Evolutionary conservation across 2,888 invertebrate species (phyloP), one percentile per base, ranked within the genome.

Genomic region (Apantesis nais): DNA sequence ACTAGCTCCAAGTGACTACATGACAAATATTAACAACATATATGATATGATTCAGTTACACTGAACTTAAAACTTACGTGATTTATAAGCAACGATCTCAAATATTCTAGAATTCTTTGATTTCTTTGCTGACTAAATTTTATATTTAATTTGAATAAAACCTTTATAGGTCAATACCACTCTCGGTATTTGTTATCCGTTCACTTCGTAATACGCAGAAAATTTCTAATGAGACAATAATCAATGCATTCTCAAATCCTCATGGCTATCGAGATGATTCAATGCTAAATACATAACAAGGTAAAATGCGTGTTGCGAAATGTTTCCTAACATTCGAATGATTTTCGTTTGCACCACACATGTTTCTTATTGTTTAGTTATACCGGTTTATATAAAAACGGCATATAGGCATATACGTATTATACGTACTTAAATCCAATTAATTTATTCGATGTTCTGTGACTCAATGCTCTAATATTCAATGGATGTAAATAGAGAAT

Each of bases 221-320:
- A 34, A 55, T 66, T 65, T 64, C 63, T 65, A 72, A 70, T 74
- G 58, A 71, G 68, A 62, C 66, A 63, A 52, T 78, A 71, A 63
- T 71, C 37, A 72, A 66, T 58, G 22, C 66, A 75, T 75, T 71
- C 62, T 64, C 66, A 70, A 80, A 73, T 63, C 72, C 66, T 75
- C 73, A 80, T 67, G 63, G 74, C 58, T 72, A 75, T 68, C 71
- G 63, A 74, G 66, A 73, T 71, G 68, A 58, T 37, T 73, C 66
- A 74, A 67, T 66, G 71, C 60, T 78, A 73, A 72, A 81, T 76
- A 52, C 48, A 22, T 52, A 76, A 67, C 78, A 75, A 83, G 76
- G 79, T 66, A 73, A 76, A 19, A 72, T 68, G 60, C 58, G 62
- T 14, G 72, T 83, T 83, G 65, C 61, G 71, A 78, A 80, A 80